Percentiles rank a stretch among this genome's conserved stretches.
Evolutionary conservation across 1,140 invertebrate genomes (phyloP).

Genomic region (Apis dorsata): DNA sequence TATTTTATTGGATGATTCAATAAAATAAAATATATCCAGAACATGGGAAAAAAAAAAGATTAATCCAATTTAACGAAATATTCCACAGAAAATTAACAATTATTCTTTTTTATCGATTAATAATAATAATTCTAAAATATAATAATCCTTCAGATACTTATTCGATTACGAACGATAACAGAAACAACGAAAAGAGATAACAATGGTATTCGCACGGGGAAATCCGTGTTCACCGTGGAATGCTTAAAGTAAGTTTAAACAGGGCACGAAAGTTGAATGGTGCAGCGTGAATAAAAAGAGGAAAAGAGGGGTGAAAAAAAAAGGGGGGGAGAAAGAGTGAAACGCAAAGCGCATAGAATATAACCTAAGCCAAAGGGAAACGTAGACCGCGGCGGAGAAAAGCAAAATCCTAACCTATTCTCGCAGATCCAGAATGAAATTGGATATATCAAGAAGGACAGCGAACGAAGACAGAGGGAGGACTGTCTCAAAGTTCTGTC

Average conservation of each 20-base stretch:
- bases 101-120: no score
- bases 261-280: constrained; percentile 27
- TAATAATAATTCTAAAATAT: no score
- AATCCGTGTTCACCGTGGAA: neutral
- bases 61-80: no score
- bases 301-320: neutral
- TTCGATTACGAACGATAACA: no score
- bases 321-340: neutral
- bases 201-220: neutral
- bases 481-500: constrained; percentile 43
- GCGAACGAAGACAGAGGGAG: constrained; percentile 23
- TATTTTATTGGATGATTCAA: no score
- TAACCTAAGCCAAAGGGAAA: constrained; percentile 39
- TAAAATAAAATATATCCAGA: no score
- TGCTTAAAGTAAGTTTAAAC: constrained; percentile 25
- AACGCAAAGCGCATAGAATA: constrained; percentile 43
- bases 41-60: no score
- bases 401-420: constrained; percentile 50
- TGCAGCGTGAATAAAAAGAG: constrained; percentile 3
- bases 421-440: constrained; percentile 50
- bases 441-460: constrained; percentile 49
- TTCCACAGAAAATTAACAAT: no score
- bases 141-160: neutral
- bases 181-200: neutral
- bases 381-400: constrained; percentile 15